Percentiles rank a stretch among this genome's conserved stretches.
phyloP scores from a whole-genome alignment of 2,113 vertebrate species.

The Aix galericulata region DNA sequence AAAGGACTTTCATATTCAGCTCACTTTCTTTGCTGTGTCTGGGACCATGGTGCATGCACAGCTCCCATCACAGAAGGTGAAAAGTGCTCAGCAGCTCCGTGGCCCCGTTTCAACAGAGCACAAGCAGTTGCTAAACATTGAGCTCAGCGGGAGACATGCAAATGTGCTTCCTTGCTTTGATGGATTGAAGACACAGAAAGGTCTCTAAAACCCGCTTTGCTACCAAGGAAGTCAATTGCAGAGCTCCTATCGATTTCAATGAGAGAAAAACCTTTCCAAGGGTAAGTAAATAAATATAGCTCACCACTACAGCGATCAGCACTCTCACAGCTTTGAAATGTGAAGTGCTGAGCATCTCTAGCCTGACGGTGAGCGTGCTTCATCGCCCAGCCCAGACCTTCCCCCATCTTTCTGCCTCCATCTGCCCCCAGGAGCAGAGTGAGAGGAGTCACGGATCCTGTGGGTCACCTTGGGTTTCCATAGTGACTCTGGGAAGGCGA shows the following conservation, averaged over 20 bases:
- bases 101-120: not conserved
- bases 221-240: not conserved
- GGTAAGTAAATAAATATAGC: not conserved
- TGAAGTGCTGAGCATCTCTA: not conserved
- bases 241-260: not conserved
- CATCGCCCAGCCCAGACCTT: not conserved
- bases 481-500: slow-evolving; percentile 73
- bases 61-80: not conserved
- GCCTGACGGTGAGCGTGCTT: rapidly evolving
- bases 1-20: not conserved
- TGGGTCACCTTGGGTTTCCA: slow-evolving; percentile 75
- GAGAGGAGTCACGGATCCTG: not conserved
- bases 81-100: rapidly evolving
- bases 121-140: not conserved
- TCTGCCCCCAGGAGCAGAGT: not conserved
- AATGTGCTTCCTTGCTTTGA: not conserved
- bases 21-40: not conserved
- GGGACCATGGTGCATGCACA: not conserved
- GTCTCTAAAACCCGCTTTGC: not conserved
- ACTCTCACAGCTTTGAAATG: not conserved
- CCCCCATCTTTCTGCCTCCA: not conserved
- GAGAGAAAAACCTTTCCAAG: not conserved
- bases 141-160: not conserved
- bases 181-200: not conserved
- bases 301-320: not conserved